phyloP scores from a whole-genome alignment of 2,113 vertebrate species.

The Burhinus oedicnemus region DNA sequence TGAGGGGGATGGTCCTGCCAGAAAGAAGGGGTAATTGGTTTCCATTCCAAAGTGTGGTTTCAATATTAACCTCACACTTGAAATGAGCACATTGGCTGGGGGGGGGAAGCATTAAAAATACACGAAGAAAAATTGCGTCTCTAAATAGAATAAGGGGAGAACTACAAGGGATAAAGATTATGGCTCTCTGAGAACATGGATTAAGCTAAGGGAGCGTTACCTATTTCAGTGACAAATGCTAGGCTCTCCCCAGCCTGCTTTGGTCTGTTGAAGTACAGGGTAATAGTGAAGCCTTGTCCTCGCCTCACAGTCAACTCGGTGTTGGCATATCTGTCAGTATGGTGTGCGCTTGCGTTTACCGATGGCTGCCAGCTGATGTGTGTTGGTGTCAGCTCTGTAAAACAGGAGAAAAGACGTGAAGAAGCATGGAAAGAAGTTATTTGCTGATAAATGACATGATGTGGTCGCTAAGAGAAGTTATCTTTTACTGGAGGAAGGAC shows the following conservation, averaged over 20 bases:
- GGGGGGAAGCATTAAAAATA: background rate
- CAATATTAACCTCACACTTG: background rate
- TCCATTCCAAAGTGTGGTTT: background rate
- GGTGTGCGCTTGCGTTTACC: slow-evolving; percentile 63
- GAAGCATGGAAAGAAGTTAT: background rate
- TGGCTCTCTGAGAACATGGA: background rate
- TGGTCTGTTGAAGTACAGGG: slow-evolving; percentile 63
- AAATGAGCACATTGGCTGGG: background rate
- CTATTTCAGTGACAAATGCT: slow-evolving; percentile 75
- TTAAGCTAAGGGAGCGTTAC: slow-evolving; percentile 18
- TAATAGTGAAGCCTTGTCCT: slow-evolving; percentile 67
- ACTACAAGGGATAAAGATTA: background rate
- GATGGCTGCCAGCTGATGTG: slow-evolving; percentile 71
- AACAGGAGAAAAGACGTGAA: background rate
- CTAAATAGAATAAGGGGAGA: background rate
- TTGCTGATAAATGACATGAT: background rate
- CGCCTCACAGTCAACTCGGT: slow-evolving; percentile 67
- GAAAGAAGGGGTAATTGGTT: background rate
- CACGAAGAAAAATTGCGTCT: accelerated
- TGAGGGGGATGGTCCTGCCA: slow-evolving; percentile 75
- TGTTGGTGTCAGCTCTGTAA: slow-evolving; percentile 57
- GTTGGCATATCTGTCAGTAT: slow-evolving; percentile 67
- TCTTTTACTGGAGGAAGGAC: background rate
- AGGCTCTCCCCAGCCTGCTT: slow-evolving; percentile 60
- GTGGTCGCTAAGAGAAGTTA: background rate